Conservation (phyloP, 2,888 invertebrate genomes). For the Pseudococcus viburni region DNA sequence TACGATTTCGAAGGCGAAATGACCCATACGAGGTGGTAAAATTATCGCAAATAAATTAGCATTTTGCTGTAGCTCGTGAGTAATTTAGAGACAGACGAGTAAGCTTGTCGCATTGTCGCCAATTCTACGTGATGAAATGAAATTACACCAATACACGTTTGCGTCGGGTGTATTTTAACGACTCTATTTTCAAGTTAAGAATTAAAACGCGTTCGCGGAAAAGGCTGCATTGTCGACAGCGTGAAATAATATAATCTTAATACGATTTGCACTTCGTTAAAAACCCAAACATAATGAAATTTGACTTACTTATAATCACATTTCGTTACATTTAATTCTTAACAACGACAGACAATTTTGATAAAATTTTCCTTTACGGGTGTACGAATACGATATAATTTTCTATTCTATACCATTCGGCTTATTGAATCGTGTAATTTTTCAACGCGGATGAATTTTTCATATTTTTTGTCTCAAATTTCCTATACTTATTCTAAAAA, state of each 20-base stretch:
- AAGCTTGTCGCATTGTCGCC: not conserved
- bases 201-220: constrained; percentile 5
- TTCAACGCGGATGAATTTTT: not conserved
- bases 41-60: constrained; percentile 20
- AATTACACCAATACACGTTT: not conserved
- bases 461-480: not conserved
- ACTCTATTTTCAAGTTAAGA: constrained; percentile 1
- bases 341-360: constrained; percentile 43
- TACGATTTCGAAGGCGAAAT: not conserved
- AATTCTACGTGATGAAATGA: not conserved
- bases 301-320: constrained; percentile 53
- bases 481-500: not conserved
- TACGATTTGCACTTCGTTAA: constrained; percentile 46
- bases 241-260: constrained; percentile 48
- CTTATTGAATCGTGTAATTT: not conserved
- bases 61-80: not conserved
- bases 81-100: constrained; percentile 8
- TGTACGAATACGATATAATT: constrained; percentile 32
- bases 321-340: constrained; percentile 30
- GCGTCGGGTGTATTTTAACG: not conserved
- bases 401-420: not conserved
- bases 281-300: constrained; percentile 58
- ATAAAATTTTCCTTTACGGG: constrained; percentile 9
- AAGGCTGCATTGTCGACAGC: not conserved
- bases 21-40: not conserved